Base-by-base conservation (phyloP, 92 coral and sea anemone species). In the Ricordea florida region DNA sequence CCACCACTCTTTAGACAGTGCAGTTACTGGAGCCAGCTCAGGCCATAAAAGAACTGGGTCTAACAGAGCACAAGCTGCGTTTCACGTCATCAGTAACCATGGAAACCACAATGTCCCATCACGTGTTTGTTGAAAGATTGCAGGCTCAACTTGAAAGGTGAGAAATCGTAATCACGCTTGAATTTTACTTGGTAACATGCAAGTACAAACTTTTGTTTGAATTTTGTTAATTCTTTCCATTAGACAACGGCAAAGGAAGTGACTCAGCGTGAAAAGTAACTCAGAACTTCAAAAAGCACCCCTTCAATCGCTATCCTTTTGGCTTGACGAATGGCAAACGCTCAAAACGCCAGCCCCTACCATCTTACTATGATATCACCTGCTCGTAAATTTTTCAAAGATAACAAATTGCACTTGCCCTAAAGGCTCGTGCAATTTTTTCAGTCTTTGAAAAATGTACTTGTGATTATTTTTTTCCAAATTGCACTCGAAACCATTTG, bases 31-130 rank as follows among this genome's bases (percentile, higher is more conserved):
- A 94, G 25, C 87, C 97, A 2, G 90, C 78, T 35, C 89, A 85
- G 30, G 98, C 94, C 40, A 86, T 94, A 76, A 92, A 94, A 44
- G 98, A 92, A 57, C 84, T 94, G 40, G 98, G 98, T 23, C 85
- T 94, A 25, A 90, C 93, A 11, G 93, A 92, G 21, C 98, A 94
- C 63, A 88, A 92, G 58, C 81, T 94, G 44, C 85, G 98, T 6
- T 94, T 94, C 53, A 94, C 98, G 10, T 94, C 98, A 21, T 85
- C 98, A 14, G 96, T 92, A 69, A 83, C 85, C 86, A 79, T 94
- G 81, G 97, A 88, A 47, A 85, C 92, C 22, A 48, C 90, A 28
- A 70, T 85, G 42, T 83, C 91, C 0, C 74, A 60, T 41, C 93
- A 94, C 66, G 82, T 68, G 70, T 68, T 94, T 29, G 76, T 94